phyloP scores from a whole-genome alignment of 2,113 vertebrate genomes.

The Trochalopteron elliotii region DNA sequence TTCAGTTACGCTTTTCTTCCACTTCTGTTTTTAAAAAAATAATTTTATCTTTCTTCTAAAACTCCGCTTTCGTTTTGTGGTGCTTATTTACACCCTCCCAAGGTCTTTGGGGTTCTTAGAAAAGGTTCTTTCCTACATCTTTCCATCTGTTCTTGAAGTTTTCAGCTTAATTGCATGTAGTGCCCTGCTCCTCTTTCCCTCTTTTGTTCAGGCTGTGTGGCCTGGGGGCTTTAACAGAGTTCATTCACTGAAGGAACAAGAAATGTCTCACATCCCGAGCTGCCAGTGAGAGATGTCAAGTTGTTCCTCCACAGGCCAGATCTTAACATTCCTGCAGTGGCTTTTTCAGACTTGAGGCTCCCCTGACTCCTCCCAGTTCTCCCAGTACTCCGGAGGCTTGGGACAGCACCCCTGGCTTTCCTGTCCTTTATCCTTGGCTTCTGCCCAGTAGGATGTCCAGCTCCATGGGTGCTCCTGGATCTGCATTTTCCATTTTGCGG shows the following conservation, averaged over 20 bases:
- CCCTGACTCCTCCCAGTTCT: not conserved
- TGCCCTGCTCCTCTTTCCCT: not conserved
- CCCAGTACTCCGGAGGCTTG: accelerated
- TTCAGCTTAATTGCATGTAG: not conserved
- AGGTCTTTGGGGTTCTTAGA: not conserved
- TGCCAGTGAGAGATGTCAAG: not conserved
- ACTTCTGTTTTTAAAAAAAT: not conserved
- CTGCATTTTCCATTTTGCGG: not conserved
- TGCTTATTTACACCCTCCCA: not conserved
- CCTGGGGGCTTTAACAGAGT: not conserved
- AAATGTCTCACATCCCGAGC: not conserved
- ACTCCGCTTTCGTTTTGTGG: not conserved
- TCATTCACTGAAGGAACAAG: not conserved
- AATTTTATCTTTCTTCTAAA: not conserved
- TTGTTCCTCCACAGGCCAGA: not conserved
- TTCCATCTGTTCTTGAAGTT: not conserved
- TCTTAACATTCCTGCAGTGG: not conserved
- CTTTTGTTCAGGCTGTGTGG: not conserved
- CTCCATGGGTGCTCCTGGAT: not conserved
- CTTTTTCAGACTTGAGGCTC: not conserved
- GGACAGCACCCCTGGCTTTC: accelerated
- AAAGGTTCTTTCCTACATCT: not conserved
- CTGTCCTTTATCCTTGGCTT: not conserved
- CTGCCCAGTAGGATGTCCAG: accelerated
- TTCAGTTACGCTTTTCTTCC: not conserved